Base-by-base conservation (phyloP, 2,888 invertebrate genomes). In the Unio delphinus region DNA sequence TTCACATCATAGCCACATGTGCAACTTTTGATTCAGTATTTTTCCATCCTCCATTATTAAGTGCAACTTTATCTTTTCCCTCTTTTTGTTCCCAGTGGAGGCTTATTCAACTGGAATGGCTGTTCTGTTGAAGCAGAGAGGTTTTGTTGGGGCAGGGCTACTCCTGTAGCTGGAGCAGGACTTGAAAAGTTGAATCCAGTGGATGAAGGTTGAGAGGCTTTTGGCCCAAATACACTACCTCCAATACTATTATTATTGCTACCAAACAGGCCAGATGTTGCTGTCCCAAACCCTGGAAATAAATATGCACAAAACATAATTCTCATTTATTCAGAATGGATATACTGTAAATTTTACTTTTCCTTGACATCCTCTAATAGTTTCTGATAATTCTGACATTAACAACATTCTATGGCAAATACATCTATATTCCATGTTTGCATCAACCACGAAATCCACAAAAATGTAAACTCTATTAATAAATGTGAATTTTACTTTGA, bases 71-170 rank as follows among this genome's bases (percentile, higher is more conserved):
- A 86, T 83, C 83, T 84, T 76, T 89, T 89, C 54, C 87, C 87
- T 57, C 89, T 75, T 77, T 90, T 90, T 69, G 86, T 85, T 15
- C 89, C 80, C 26, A 77, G 75, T 1, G 89, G 89, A 54, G 89
- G 89, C 72, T 89, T 88, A 73, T 88, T 88, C 34, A 90, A 80
- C 72, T 86, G 87, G 82, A 90, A 90, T 11, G 84, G 82, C 60
- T 81, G 78, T 55, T 83, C 82, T n/a, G 82, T 78, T 26, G 75
- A 75, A n/a, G 78, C 74, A 23, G 81, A 74, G 45, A 78, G 69
- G 55, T 73, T 75, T 4, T 74, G 68, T 61, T 72, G 72, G 20
- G 81, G 78, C 15, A 70, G 66, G 23, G 75, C 75, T 28, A 72
- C 73, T 62, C 76, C 73, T 28, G 69, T 70, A 26, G 73, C 72